Percentiles rank a stretch among this genome's conserved stretches.
phyloP scores from a whole-genome alignment of 2,113 vertebrate species.

The Brienomyrus brachyistius region DNA sequence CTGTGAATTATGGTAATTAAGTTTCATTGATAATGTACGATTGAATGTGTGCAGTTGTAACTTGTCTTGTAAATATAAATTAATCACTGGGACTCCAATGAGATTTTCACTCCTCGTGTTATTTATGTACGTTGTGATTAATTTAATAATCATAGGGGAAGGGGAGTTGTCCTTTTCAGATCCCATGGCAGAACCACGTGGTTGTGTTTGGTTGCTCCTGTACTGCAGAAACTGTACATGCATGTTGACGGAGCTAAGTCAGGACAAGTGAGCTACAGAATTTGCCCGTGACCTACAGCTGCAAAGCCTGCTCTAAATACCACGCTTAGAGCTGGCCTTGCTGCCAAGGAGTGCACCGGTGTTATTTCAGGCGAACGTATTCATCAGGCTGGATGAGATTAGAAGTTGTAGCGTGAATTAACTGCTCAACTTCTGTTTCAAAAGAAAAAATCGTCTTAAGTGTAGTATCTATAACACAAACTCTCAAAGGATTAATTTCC shows the following conservation, averaged over 20 bases:
- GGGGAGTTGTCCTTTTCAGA: neutral
- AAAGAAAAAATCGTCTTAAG: neutral
- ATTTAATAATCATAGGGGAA: neutral
- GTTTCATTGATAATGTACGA: neutral
- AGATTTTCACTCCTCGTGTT: neutral
- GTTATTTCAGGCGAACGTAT: neutral
- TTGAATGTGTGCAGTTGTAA: neutral
- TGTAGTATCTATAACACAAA: neutral
- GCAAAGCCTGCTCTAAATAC: neutral
- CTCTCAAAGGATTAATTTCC: neutral
- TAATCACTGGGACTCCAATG: neutral
- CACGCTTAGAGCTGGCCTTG: neutral
- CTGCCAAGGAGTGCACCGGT: neutral
- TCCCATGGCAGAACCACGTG: neutral
- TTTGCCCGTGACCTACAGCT: neutral
- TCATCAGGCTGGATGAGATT: neutral
- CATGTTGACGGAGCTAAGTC: neutral
- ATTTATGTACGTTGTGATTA: neutral
- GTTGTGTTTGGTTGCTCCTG: neutral
- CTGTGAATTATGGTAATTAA: neutral
- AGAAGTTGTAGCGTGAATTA: neutral
- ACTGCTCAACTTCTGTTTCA: neutral
- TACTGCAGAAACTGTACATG: neutral
- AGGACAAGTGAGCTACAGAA: neutral
- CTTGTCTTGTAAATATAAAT: neutral